Evolutionary conservation across 2,888 invertebrate species (phyloP).

Genomic region (Leucoma salicis): DNA sequence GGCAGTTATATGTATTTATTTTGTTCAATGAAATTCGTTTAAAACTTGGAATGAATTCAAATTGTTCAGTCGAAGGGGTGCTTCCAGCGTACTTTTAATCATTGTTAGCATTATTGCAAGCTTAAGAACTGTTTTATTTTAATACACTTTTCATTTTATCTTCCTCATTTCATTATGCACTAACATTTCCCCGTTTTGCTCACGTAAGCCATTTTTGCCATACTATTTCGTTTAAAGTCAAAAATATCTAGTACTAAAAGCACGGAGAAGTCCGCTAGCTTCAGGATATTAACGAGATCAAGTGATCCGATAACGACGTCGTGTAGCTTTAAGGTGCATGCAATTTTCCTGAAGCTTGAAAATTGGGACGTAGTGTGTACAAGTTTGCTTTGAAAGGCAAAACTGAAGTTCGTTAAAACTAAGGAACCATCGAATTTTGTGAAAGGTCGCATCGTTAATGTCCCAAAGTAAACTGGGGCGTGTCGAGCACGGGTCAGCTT

Average conservation of each 20-base stretch:
- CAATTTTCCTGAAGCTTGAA: conserved; percentile 38
- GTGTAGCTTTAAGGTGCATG: conserved; percentile 41
- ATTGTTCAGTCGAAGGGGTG: conserved; percentile 43
- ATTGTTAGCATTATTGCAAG: conserved; percentile 54
- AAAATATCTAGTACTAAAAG: conserved; percentile 30
- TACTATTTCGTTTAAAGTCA: conserved; percentile 15
- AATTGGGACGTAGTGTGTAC: conserved; percentile 40
- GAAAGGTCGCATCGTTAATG: conserved; percentile 58
- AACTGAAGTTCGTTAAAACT: conserved; percentile 53
- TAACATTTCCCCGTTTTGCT: conserved; percentile 25
- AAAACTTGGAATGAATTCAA: conserved; percentile 71
- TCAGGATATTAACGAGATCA: conserved; percentile 43
- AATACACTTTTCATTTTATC: conserved; percentile 20
- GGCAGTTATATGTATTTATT: conserved; percentile 55
- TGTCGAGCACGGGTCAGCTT: conserved; percentile 48
- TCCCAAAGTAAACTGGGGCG: conserved; percentile 67
- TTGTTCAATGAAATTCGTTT: conserved; percentile 64
- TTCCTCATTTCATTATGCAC: conserved; percentile 20
- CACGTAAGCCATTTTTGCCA: conserved; percentile 6
- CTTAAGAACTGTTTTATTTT: conserved; percentile 35
- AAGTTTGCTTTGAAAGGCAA: conserved; percentile 50
- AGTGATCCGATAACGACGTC: conserved; percentile 41
- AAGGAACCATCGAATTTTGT: conserved; percentile 59
- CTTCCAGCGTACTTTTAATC: conserved; percentile 55
- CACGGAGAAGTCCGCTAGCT: conserved; percentile 29